Base-by-base conservation (phyloP, 2,888 invertebrate species). In the Leucoptera coffeella region DNA sequence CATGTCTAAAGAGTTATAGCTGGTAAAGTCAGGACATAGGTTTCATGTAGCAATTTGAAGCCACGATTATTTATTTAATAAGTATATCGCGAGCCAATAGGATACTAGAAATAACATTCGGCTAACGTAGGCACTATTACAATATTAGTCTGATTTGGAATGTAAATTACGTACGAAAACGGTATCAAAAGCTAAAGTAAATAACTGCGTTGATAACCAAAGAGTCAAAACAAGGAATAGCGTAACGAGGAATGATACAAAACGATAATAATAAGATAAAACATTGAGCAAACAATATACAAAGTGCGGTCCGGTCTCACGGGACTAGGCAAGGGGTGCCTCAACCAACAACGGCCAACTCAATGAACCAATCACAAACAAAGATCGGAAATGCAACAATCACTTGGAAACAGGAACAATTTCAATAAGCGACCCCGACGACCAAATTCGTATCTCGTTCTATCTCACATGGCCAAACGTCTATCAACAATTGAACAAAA, bases 241-340 rank as follows among this genome's bases (percentile, higher is more conserved):
- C 14, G 13, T 13, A 19, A 20, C 20, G n/a, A 15, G 13, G 6
- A 26, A 19, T 26, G 2, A 20, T 20, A 26, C 12, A 26, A 19
- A 37, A 32, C 23, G 35, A 35, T 38, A 35, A 35, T 30, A 40
- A 29, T 40, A 40, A 38, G 34, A 38, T 32, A 35, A 37, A 35
- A 32, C 35, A 24, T 31, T 29, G 28, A 33, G 27, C 27, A 33
- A 26, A 34, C 27, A 31, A 38, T 34, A 35, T 33, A 32, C 34
- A 60, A 57, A 55, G 50, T 47, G 51, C 59, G 46, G 51, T 43
- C 38, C 49, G 47, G 51, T 47, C 50, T 49, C 46, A 13, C 41
- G 52, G 53, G 65, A 67, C 65, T 69, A 67, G 67, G 67, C 47
- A 47, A 48, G 57, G 57, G 59, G 59, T 49, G 39, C 55, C 61